These are phyloP conservation scores for Xenops minutus DNA, from an alignment of 2,797 vertebrate species.

Conservation along the genomic window DNA sequence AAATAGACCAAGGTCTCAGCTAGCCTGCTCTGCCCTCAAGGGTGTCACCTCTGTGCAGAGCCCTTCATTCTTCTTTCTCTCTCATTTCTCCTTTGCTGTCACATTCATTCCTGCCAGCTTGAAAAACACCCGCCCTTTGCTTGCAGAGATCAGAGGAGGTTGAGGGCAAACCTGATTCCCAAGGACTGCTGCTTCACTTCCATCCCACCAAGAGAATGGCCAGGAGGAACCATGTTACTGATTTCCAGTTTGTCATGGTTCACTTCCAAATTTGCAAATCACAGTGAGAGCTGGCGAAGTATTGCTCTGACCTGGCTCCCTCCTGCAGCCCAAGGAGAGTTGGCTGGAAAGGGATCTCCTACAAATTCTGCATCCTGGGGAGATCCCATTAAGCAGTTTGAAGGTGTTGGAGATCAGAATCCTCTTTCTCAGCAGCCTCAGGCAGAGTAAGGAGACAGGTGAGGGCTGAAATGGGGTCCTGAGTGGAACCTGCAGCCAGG, in stretches of 20 bases:
- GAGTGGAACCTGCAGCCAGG: neutral
- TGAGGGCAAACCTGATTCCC: neutral
- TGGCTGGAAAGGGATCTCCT: neutral
- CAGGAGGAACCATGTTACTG: neutral
- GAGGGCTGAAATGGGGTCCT: neutral
- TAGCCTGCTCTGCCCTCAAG: neutral
- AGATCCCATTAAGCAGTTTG: neutral
- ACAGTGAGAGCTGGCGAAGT: neutral
- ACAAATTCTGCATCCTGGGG: neutral
- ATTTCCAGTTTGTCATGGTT: neutral
- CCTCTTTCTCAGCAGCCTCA: neutral
- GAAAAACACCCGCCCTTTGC: neutral
- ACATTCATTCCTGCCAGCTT: neutral
- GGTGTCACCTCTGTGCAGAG: neutral
- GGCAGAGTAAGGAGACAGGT: neutral
- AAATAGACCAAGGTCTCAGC: conserved; percentile 8
- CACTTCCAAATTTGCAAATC: neutral
- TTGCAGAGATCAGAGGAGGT: neutral
- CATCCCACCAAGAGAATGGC: neutral
- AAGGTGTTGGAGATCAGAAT: neutral
- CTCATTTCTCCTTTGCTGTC: conserved; percentile 45
- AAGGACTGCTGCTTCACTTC: neutral
- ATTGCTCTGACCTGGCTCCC: neutral
- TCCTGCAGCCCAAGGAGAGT: neutral
- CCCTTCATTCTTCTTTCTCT: neutral